These are phyloP conservation scores for Falco biarmicus DNA, from an alignment of 2,797 vertebrate genomes.

Conservation along the genomic window DNA sequence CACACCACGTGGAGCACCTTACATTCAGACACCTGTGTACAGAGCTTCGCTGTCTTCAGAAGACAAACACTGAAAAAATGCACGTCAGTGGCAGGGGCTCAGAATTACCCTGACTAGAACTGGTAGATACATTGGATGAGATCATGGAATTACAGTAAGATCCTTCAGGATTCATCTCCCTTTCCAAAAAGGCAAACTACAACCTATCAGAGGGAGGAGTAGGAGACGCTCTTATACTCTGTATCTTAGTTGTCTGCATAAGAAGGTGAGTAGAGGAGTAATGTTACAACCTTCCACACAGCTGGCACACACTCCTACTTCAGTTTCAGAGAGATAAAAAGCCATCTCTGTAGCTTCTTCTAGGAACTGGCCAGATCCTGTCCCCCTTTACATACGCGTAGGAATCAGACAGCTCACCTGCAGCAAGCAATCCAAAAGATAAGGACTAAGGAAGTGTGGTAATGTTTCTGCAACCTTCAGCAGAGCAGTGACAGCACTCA, in stretches of 20 bases:
- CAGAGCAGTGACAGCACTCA: constrained; percentile 90
- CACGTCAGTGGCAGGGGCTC: not conserved
- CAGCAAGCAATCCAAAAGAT: constrained; percentile 83
- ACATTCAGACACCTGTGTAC: not conserved
- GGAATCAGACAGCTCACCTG: constrained; percentile 74
- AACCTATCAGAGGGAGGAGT: not conserved
- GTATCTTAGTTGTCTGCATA: not conserved
- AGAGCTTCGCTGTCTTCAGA: not conserved
- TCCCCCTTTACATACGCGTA: not conserved
- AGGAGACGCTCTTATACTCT: not conserved
- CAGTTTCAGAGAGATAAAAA: not conserved
- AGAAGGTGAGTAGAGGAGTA: not conserved
- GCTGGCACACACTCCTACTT: not conserved
- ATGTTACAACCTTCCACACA: fast-evolving
- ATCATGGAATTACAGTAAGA: not conserved
- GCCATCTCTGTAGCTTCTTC: not conserved
- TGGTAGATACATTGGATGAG: not conserved
- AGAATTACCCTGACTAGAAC: not conserved
- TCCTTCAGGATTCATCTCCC: not conserved
- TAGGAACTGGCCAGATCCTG: not conserved
- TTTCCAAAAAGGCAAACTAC: not conserved
- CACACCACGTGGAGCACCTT: not conserved
- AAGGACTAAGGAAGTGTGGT: constrained; percentile 93
- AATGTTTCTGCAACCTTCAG: constrained; percentile 89
- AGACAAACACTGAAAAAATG: not conserved